Evolutionary conservation across 1,140 invertebrate genomes (phyloP), one percentile per base, ranked within the genome.

Genomic region (Lucilia cuprina): DNA sequence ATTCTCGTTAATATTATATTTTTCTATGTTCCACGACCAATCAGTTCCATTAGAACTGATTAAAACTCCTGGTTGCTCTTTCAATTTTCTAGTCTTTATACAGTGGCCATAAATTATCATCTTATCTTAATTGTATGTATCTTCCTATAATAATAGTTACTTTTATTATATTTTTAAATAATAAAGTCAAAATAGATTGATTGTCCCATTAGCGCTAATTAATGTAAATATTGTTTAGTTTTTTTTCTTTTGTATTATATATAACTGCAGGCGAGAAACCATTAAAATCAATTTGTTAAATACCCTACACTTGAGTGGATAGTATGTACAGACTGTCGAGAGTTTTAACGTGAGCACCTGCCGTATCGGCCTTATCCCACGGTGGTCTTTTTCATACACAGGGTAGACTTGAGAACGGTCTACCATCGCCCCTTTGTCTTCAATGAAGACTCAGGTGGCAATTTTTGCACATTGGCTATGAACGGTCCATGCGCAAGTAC

Each of bases 41-140:
- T 30, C 3, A 30, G 25, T 30, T 30, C 3, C 25, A 30, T 30
- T 41, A 10, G 5, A 60, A n/a, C 55, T 60, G n/a, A n/a, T 60
- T 7, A n/a, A 17, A 60, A 60, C 65, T 70, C 19, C 65, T 21
- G 65, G 9, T 70, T 70, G 65, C 5, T 25, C 65, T 21, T 12
- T 21, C 19, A 10, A 25, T 9, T 4, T 30, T 10, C 19, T 10
- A 70, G n/a, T 70, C 8, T n/a, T n/a, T 25, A 21, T 21, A 25
- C 65, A 70, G 55, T 60, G n/a, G 65, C 19, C 65, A 70, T 70
- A 70, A 70, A 70, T 70, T 21, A 70, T 70, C 10, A n/a, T 70
- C 65, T 70, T 70, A 70, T 70, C 65, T 70, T 70, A 70, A 70
- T 70, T 70, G 25, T 70, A 70, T 70, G 65, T 70, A 70, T 70